A percentile compares a stretch with the other conserved stretches of the same genome.
phyloP scores from a whole-genome alignment of 2,113 vertebrate genomes.

The Cyphotilapia sp. region DNA sequence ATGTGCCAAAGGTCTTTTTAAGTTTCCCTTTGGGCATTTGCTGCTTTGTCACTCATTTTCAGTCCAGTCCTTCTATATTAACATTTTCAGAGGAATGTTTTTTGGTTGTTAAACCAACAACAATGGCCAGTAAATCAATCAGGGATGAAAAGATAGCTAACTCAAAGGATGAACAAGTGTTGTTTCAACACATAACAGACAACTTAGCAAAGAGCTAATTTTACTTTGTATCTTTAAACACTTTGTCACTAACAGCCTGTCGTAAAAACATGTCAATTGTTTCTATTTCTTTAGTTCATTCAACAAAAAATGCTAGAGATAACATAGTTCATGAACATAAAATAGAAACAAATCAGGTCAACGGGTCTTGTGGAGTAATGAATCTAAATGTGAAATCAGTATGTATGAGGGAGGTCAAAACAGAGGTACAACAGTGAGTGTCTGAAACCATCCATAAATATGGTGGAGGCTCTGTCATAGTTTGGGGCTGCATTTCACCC shows the following conservation, averaged over 20 bases:
- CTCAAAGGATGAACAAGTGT: neutral
- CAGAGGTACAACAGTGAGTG: neutral
- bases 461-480: neutral
- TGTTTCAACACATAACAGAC: neutral
- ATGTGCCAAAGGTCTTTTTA: neutral
- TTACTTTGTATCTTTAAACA: neutral
- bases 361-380: neutral
- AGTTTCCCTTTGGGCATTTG: neutral
- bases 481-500: neutral
- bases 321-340: neutral
- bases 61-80: neutral
- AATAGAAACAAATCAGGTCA: neutral
- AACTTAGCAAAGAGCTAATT: neutral
- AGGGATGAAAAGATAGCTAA: neutral
- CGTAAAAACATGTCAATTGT: neutral
- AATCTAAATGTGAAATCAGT: neutral
- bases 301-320: neutral
- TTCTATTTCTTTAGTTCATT: neutral
- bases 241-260: neutral
- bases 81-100: neutral
- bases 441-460: neutral
- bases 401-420: neutral
- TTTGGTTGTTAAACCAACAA: neutral
- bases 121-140: neutral
- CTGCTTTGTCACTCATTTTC: neutral